These are phyloP conservation scores for Thereva nobilitata DNA, from an alignment of 2,888 invertebrate species.

Conservation along the genomic window DNA sequence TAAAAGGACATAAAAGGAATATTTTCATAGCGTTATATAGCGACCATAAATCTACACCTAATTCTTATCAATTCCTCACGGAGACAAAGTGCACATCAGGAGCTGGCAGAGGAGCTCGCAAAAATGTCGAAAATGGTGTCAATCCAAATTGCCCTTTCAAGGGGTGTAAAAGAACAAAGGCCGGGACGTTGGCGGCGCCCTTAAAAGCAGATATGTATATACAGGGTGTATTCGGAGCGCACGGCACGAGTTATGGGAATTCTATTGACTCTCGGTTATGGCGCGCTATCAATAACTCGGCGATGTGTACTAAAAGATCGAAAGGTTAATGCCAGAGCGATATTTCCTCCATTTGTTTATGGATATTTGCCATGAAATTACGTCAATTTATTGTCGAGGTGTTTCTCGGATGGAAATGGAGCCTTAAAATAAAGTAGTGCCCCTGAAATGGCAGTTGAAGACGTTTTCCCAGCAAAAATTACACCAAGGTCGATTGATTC, in stretches of 20 bases:
- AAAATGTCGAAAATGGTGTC: slow-evolving; percentile 9
- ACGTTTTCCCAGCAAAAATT: slow-evolving; percentile 23
- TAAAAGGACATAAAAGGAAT: not conserved
- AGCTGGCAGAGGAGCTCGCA: not conserved
- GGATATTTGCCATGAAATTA: slow-evolving; percentile 30
- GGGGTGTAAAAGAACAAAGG: slow-evolving; percentile 1
- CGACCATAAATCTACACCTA: slow-evolving; percentile 21
- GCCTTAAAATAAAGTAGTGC: slow-evolving; percentile 16
- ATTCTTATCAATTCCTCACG: slow-evolving; percentile 24
- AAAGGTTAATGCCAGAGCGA: slow-evolving; percentile 16
- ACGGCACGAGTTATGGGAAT: slow-evolving; percentile 21
- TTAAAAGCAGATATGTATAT: not conserved
- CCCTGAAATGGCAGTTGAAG: slow-evolving; percentile 25
- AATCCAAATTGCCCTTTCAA: slow-evolving; percentile 26
- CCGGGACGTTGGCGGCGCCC: slow-evolving; percentile 14
- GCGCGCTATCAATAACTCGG: slow-evolving; percentile 20
- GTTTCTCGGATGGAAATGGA: slow-evolving; percentile 16
- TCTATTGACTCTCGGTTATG: slow-evolving; percentile 30
- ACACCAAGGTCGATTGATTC: slow-evolving; percentile 28
- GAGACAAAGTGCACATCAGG: slow-evolving; percentile 20
- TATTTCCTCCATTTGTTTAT: slow-evolving; percentile 32
- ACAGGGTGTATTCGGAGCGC: not conserved
- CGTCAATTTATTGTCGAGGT: slow-evolving; percentile 27
- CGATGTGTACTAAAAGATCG: slow-evolving; percentile 8
- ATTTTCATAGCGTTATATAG: slow-evolving; percentile 14